Percentiles rank a stretch among this genome's conserved stretches.
These are phyloP conservation scores for Menura novaehollandiae DNA, from an alignment of 2,113 vertebrate species.

Conservation along the genomic window DNA sequence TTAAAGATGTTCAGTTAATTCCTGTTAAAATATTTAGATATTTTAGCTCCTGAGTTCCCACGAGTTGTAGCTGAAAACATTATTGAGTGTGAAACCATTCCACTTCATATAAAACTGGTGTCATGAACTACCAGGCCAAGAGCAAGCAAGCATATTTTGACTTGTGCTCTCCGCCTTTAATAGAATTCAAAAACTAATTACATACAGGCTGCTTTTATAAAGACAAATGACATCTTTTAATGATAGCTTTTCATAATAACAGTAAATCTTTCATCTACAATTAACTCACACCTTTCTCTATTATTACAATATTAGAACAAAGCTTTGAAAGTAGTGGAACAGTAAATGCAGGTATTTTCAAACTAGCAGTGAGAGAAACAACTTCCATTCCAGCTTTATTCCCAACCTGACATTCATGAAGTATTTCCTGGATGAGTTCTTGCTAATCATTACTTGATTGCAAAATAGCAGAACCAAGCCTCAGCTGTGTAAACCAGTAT, in stretches of 20 bases:
- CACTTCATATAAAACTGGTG: not conserved
- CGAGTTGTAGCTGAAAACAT: not conserved
- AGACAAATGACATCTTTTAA: not conserved
- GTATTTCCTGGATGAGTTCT: not conserved
- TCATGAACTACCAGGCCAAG: not conserved
- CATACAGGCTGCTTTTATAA: not conserved
- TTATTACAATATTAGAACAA: not conserved
- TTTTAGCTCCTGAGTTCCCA: not conserved
- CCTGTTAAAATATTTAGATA: not conserved
- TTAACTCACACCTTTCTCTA: not conserved
- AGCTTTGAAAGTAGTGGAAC: not conserved
- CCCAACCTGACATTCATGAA: not conserved
- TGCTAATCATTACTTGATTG: not conserved
- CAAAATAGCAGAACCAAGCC: not conserved
- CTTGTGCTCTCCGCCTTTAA: not conserved
- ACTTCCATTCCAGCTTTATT: not conserved
- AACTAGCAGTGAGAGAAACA: not conserved
- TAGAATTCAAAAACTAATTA: not conserved
- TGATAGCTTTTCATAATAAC: not conserved
- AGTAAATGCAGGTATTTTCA: not conserved
- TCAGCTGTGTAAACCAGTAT: not conserved
- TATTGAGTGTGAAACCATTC: not conserved
- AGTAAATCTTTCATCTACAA: not conserved
- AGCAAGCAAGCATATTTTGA: not conserved
- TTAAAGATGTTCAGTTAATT: not conserved